Evolutionary conservation across 2,888 invertebrate genomes (phyloP), one percentile per base, ranked within the genome.

Genomic region (Uropetala carovei): DNA sequence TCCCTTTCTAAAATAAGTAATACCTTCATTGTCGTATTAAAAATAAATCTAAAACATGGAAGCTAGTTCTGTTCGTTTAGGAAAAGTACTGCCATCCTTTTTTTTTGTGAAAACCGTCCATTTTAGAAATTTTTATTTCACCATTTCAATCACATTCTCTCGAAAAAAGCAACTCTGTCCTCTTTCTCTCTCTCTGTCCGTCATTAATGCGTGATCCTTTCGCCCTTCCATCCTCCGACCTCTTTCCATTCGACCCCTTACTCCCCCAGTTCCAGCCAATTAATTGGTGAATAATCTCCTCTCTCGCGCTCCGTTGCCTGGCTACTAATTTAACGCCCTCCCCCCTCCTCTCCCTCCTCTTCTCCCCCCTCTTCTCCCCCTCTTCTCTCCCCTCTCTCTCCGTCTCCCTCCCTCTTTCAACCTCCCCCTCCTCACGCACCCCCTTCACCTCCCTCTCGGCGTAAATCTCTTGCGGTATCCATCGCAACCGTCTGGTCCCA

Each of bases 391-490:
- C 5, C 43, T 43, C 43, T 43, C 43, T 43, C 43, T 43, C 43
- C 5, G 5, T 43, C 43, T 43, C 5, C 43, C 43, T 43, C 43
- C 43, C n/a, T n/a, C n/a, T n/a, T n/a, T n/a, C 43, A 43, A 43
- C 43, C 43, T 43, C 43, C 43, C 43, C n/a, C 22, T 8, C 68
- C 68, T n/a, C 22, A 68, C n/a, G 68, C 22, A 68, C 11, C 27
- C 22, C 75, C 22, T 27, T 27, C 75, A 75, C 75, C 43, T 43
- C 18, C 75, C 75, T 27, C 75, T 43, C 22, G 27, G 75, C 75
- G 75, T 75, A 75, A 75, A 75, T 75, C 75, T 75, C 75, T 27
- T 75, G 75, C 75, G 75, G 75, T 75, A 75, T 75, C 75, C 75
- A 75, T 75, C 75, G 75, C 75, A 27, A 75, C 75, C 75, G 75